Evolutionary conservation across 2,888 invertebrate species (phyloP), one percentile per base, ranked within the genome.

Genomic region (Pammene aurita): DNA sequence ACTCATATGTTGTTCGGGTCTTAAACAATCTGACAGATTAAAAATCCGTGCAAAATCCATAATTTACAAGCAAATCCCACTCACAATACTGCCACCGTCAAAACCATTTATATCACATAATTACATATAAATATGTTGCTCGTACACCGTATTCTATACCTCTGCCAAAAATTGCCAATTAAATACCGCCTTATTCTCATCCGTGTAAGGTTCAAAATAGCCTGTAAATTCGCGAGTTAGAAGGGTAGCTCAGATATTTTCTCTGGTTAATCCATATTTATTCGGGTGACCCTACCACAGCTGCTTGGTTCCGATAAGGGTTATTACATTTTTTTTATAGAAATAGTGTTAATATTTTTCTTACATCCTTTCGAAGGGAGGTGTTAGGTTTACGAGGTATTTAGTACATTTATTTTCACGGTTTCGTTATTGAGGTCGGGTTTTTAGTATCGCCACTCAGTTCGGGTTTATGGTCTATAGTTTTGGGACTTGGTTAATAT

Each of bases 201-300:
- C 7, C 0, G 11, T 5, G 10, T 64, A 64, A 44, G 58, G 68
- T 69, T 38, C 10, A 52, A 44, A 54, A 46, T 26, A 4, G 26
- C 26, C 26, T 69, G 5, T 58, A 46, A 14, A 54, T 13, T 14
- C 26, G 26, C 26, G 13, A 65, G 70, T 72, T 77, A 79, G 80
- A 82, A 81, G 83, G 83, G 79, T 78, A 72, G 76, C 75, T 81
- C 82, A 86, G 83, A 87, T 87, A 88, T 87, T 88, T 87, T 81
- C 84, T 9, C 81, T 77, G 73, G 79, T 80, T 89, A 89, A 88
- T 89, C 89, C 89, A 88, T 89, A 89, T 90, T 90, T 89, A 91
- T 88, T 84, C 79, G 82, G 83, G 85, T 82, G 86, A 85, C 88
- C 89, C 86, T 38, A 38, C 26, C 77, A 73, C 83, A 86, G 84